Evolutionary conservation across 35 echinoderm and acorn worm species (phyloP), one percentile per base, ranked within the genome.

Genomic region (Ophiothrix spiculata): DNA sequence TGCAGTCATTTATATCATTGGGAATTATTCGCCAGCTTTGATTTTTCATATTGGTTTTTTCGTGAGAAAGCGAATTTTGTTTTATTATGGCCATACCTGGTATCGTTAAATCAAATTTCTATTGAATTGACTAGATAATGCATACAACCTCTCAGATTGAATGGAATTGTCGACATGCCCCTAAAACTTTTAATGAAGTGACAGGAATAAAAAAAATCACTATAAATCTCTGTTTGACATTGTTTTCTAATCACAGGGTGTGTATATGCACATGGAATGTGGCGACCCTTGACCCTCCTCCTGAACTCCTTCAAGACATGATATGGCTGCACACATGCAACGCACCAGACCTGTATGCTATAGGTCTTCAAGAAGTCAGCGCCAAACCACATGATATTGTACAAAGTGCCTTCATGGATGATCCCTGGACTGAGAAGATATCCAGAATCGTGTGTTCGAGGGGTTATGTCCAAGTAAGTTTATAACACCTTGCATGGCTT

Each of bases 321-420:
- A 86, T 99, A 38, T 88, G 85, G 89, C 77, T 91, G 1, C 96
- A 94, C 40, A 94, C 86, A 19, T 84, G 77, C 32, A 76, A 91
- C 36, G 86, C 42, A 28, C 95, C 92, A 2, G 96, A 99, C 80
- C 82, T 99, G 35, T 99, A 94, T 80, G 41, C 86, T 32, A 69
- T 92, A 39, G 87, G 89, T 17, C 87, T 99, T 40, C 96, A 99
- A 86, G 96, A 99, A 39, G 92, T 99, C 74, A 99, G 96, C 36
- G 91, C 91, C 37, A 99, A 99, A 56, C 96, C 96, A 21, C 96
- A 99, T 81, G 91, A 99, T 39, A 77, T 91, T 39, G 80, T 99
- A 16, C 91, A 91, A 79, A 93, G 86, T 83, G 79, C 77, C 81
- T 81, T 99, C 37, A 45, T 77, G 8, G 89, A 94, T 87, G 96